Evolutionary conservation across 2,888 invertebrate species (phyloP).

Genomic region (Dicranocentrus wangi): DNA sequence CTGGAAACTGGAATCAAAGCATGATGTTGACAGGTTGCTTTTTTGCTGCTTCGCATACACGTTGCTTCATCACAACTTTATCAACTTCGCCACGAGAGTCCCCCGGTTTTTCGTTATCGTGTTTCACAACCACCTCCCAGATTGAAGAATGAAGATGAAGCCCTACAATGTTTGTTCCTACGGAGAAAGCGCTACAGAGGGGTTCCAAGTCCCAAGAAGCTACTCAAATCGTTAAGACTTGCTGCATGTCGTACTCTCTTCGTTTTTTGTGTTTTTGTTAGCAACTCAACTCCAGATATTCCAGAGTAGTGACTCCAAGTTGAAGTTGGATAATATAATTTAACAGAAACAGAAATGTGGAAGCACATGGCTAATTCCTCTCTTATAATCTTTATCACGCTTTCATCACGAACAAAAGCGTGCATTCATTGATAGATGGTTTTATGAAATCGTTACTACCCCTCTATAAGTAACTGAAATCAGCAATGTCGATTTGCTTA

Average conservation of each 20-base stretch:
- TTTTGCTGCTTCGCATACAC: too few relatives aligned
- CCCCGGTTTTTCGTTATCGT: constrained; percentile 13
- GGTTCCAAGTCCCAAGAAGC: constrained; percentile 4
- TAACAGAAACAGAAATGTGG: too few relatives aligned
- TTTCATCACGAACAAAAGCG: background rate
- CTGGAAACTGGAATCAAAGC: background rate
- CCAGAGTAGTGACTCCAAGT: background rate
- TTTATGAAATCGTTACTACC: too few relatives aligned
- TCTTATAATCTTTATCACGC: background rate
- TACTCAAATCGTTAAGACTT: constrained; percentile 17
- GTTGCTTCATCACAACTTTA: too few relatives aligned
- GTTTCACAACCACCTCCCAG: constrained; percentile 28
- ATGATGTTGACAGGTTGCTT: constrained; percentile 45
- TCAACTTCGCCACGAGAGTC: background rate
- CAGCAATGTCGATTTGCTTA: too few relatives aligned
- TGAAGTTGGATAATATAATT: background rate
- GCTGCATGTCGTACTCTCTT: background rate
- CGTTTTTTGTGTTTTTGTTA: background rate
- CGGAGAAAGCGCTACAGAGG: background rate
- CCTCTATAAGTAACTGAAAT: too few relatives aligned
- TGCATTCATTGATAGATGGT: too few relatives aligned
- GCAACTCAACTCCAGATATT: background rate
- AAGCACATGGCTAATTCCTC: background rate
- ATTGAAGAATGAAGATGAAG: constrained; percentile 28
- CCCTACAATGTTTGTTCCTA: constrained; percentile 45